Percentiles rank a stretch among this genome's conserved stretches.
phyloP scores from a whole-genome alignment of 1,140 invertebrate species.

The Cydia splendana region DNA sequence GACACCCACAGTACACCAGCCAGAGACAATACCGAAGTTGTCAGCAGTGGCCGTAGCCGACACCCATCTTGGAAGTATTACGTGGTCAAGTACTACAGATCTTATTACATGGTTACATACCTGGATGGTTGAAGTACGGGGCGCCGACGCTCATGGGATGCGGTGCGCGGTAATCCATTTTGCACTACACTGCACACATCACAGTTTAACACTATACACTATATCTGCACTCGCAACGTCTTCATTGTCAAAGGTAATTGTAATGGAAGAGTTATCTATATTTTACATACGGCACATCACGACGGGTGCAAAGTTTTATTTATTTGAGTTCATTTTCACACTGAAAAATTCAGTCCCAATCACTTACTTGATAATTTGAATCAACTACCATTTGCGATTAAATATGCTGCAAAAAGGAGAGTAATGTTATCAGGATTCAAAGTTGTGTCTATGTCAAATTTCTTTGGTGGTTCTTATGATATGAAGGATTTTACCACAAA shows the following conservation, averaged over 20 bases:
- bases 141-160: conserved; percentile 67
- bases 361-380: background rate
- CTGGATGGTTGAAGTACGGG: conserved; percentile 70
- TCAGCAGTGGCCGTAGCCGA: too few species aligned
- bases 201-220: conserved; percentile 36
- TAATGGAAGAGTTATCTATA: background rate
- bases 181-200: conserved; percentile 31
- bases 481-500: background rate
- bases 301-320: background rate
- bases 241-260: conserved; percentile 19
- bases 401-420: background rate
- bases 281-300: conserved; percentile 35
- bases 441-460: too few species aligned
- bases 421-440: too few species aligned
- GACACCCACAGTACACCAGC: too few species aligned
- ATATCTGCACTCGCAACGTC: conserved; percentile 43
- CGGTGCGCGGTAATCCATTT: conserved; percentile 73
- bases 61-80: too few species aligned
- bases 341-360: background rate
- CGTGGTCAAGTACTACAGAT: background rate
- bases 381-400: background rate
- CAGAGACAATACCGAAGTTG: too few species aligned
- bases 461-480: background rate
- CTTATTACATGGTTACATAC: conserved; percentile 48
- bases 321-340: background rate